Conservation (phyloP, 1,140 invertebrate genomes). For the Aphaenogaster rudis region DNA sequence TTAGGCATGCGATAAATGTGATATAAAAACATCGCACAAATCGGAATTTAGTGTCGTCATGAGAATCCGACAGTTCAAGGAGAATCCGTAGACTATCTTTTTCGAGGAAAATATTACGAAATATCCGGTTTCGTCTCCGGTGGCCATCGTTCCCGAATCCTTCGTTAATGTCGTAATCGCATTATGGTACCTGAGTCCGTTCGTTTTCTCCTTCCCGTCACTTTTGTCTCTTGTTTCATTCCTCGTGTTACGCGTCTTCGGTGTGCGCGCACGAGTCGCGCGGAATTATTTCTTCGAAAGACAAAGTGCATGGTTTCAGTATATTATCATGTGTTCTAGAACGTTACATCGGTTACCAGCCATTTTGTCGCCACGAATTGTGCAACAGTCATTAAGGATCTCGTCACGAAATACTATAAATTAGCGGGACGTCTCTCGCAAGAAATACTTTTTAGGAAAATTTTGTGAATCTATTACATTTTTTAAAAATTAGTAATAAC, state of each 20-base stretch:
- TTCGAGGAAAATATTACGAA: slow-evolving; percentile 26
- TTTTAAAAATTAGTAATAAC: background rate
- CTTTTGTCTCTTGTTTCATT: slow-evolving; percentile 54
- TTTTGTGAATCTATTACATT: background rate
- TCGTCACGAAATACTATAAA: background rate
- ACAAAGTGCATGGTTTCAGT: slow-evolving; percentile 31
- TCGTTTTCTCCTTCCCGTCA: slow-evolving; percentile 3
- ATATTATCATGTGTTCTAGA: slow-evolving; percentile 20
- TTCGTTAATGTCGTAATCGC: slow-evolving; percentile 77
- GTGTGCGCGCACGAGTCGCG: background rate
- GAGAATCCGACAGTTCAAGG: background rate
- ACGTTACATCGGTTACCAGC: background rate
- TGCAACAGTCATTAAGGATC: background rate
- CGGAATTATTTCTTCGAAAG: slow-evolving; percentile 52
- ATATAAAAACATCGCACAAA: background rate
- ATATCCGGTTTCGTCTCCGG: slow-evolving; percentile 80
- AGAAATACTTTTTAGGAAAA: background rate
- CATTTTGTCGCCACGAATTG: background rate
- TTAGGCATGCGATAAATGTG: background rate
- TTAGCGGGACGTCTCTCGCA: background rate
- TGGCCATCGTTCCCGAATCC: slow-evolving; percentile 78
- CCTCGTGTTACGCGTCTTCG: slow-evolving; percentile 61
- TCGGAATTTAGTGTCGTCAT: background rate
- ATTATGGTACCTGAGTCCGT: slow-evolving; percentile 59
- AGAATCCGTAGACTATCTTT: slow-evolving; percentile 14